Evolutionary conservation across 2,113 vertebrate genomes (phyloP).

Genomic region (Epinephelus fuscoguttatus): DNA sequence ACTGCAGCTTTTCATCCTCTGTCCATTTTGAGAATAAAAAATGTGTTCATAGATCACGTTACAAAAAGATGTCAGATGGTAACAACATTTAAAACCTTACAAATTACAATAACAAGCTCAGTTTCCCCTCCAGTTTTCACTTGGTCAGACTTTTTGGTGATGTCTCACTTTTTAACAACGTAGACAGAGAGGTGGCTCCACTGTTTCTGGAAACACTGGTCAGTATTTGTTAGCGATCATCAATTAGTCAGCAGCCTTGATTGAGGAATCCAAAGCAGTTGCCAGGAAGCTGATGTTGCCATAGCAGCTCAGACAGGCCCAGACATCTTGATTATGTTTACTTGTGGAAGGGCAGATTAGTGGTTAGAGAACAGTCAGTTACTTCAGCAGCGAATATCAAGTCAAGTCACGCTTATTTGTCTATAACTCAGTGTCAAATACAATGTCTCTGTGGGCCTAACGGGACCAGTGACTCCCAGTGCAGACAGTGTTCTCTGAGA

Average conservation of each 20-base stretch:
- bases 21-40: not conserved
- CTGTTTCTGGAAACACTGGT: not conserved
- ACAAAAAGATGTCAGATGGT: not conserved
- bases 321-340: conserved; percentile 39
- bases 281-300: conserved; percentile 27
- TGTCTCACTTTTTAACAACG: not conserved
- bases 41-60: not conserved
- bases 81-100: not conserved
- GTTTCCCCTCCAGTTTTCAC: not conserved
- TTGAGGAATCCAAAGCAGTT: conserved; percentile 15
- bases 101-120: not conserved
- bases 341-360: conserved; percentile 8
- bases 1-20: not conserved
- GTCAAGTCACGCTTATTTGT: conserved; percentile 17
- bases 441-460: not conserved
- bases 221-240: conserved; percentile 3
- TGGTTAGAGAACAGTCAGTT: not conserved
- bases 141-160: not conserved
- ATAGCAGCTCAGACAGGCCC: conserved; percentile 36
- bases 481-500: not conserved
- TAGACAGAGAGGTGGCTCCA: too few relatives aligned
- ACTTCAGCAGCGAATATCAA: conserved; percentile 18
- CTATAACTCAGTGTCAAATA: not conserved
- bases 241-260: conserved; percentile 23
- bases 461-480: not conserved